phyloP scores from a whole-genome alignment of 2,888 invertebrate species.

The Muscina levida region DNA sequence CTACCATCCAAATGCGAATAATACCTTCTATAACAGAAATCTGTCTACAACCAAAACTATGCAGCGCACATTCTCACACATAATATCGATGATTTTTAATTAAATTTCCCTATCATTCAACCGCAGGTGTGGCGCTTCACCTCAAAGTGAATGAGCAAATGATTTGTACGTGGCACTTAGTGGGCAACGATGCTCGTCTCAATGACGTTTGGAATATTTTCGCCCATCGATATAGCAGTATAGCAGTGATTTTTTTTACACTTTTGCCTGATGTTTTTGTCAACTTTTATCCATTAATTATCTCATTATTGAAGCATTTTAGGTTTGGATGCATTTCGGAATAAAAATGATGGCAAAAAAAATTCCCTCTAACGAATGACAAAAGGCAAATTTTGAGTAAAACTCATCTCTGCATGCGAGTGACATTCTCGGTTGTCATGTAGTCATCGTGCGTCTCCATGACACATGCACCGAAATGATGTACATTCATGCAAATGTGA shows the following conservation, averaged over 20 bases:
- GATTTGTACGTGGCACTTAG: neutral
- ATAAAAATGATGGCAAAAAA: neutral
- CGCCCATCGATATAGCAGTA: neutral
- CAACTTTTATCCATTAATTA: conserved; percentile 40
- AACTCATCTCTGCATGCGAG: no score
- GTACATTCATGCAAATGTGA: no score
- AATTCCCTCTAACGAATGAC: no score
- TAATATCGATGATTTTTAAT: no score
- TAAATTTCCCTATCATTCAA: neutral
- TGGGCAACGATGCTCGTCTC: conserved; percentile 21
- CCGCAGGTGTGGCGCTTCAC: neutral
- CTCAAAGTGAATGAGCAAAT: neutral
- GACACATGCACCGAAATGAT: no score
- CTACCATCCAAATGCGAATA: no score
- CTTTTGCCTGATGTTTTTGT: neutral
- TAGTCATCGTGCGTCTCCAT: no score
- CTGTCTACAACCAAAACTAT: no score
- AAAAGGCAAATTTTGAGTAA: no score
- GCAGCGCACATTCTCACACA: no score
- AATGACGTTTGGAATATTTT: conserved; percentile 50
- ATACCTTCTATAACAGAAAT: no score
- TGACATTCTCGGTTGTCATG: no score
- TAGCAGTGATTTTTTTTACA: neutral
- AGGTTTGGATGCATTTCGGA: conserved; percentile 41
- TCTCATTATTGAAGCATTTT: conserved; percentile 45